Percentiles rank a stretch among this genome's conserved stretches.
Conservation (phyloP, 1,140 invertebrate genomes). For the Ruditapes philippinarum region DNA sequence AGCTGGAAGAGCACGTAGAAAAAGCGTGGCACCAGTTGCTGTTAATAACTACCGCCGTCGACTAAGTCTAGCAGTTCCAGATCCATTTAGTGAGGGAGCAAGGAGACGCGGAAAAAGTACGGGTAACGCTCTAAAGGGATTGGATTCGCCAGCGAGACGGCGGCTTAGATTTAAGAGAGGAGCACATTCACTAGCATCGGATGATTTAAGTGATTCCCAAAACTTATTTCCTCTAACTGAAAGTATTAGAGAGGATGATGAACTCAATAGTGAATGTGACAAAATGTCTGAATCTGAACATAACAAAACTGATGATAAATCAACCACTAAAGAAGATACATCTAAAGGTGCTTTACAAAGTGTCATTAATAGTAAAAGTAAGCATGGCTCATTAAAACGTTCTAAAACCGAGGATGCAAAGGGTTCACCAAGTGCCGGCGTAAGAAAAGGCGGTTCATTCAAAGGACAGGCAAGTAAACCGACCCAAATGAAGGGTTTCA, state of each 20-base stretch:
- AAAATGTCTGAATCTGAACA: not conserved
- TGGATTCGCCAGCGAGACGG: constrained; percentile 49
- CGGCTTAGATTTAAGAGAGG: constrained; percentile 28
- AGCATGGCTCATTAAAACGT: constrained; percentile 25
- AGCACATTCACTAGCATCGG: constrained; percentile 17
- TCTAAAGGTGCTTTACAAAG: not conserved
- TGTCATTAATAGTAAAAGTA: not conserved
- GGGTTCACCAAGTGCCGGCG: not conserved
- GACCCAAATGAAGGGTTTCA: not conserved
- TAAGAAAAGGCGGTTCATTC: not conserved
- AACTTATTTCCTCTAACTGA: constrained; percentile 22
- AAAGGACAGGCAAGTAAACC: not conserved
- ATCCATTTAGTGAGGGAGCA: constrained; percentile 21
- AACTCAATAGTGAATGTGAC: not conserved
- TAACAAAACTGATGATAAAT: not conserved
- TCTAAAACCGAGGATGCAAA: not conserved
- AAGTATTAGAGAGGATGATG: constrained; percentile 9
- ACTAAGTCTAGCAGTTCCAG: constrained; percentile 73
- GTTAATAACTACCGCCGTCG: constrained; percentile 70
- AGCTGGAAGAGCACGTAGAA: not conserved
- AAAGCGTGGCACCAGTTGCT: constrained; percentile 55
- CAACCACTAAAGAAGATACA: not conserved
- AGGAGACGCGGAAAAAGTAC: constrained; percentile 32
- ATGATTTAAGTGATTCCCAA: constrained; percentile 26
- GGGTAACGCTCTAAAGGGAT: constrained; percentile 45